A percentile compares a stretch with the other conserved stretches of the same genome.
phyloP scores from a whole-genome alignment of 2,888 invertebrate genomes.

The Ochropleura leucogaster region DNA sequence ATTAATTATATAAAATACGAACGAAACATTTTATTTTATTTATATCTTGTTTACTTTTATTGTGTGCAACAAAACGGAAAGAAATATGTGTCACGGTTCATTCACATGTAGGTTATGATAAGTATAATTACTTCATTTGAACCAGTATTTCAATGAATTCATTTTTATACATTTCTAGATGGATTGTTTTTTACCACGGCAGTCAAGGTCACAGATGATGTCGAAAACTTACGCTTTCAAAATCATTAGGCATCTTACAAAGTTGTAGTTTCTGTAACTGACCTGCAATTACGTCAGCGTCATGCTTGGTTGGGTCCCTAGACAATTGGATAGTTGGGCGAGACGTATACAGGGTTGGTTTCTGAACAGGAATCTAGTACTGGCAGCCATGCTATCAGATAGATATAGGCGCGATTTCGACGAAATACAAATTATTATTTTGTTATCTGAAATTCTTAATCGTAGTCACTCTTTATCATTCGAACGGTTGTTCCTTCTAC shows the following conservation, averaged over 20 bases:
- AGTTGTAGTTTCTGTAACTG: slow-evolving; percentile 11
- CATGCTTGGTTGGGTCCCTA: slow-evolving; percentile 8
- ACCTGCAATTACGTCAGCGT: slow-evolving; percentile 11
- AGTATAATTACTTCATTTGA: slow-evolving; percentile 32
- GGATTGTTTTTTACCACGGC: slow-evolving; percentile 5
- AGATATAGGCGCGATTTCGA: background rate
- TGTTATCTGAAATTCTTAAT: background rate
- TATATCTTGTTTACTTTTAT: slow-evolving; percentile 46
- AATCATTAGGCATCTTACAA: slow-evolving; percentile 30
- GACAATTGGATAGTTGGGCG: background rate
- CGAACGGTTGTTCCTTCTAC: background rate
- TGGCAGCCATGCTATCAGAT: background rate
- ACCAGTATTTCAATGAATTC: slow-evolving; percentile 3
- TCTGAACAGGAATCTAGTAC: background rate
- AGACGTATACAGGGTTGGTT: background rate
- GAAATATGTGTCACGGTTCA: slow-evolving; percentile 46
- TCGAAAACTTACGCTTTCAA: slow-evolving; percentile 37
- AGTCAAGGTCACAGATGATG: slow-evolving; percentile 41
- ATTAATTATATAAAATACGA: slow-evolving; percentile 88
- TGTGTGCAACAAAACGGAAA: slow-evolving; percentile 22
- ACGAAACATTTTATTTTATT: slow-evolving; percentile 71
- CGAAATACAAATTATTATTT: background rate
- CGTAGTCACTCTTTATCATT: background rate
- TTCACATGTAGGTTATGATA: slow-evolving; percentile 41
- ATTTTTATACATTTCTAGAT: slow-evolving; percentile 31